phyloP scores from a whole-genome alignment of 2,113 vertebrate genomes.

The Litocranius walleri region DNA sequence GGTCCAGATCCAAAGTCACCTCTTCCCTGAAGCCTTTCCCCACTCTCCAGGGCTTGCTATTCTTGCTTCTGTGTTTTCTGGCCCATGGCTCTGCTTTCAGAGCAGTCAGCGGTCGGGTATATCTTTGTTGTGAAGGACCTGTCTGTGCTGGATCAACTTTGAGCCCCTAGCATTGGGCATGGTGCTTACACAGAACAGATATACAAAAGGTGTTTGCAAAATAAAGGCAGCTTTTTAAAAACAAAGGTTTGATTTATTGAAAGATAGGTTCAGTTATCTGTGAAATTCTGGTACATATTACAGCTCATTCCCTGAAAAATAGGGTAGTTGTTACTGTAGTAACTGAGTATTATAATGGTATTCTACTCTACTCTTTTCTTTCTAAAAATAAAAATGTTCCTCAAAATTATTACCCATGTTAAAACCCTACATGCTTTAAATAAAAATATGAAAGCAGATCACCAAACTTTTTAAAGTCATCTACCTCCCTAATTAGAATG shows the following conservation, averaged over 20 bases:
- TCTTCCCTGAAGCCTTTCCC: not conserved
- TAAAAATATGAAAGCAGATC: slow-evolving; percentile 43
- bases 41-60: not conserved
- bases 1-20: not conserved
- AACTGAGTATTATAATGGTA: not conserved
- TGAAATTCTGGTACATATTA: slow-evolving; percentile 12
- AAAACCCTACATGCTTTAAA: slow-evolving; percentile 36
- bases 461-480: slow-evolving; percentile 32
- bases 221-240: not conserved
- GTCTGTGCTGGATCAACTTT: not conserved
- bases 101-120: not conserved
- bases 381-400: slow-evolving; percentile 53
- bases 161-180: not conserved
- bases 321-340: not conserved
- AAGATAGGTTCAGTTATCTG: not conserved
- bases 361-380: slow-evolving; percentile 8
- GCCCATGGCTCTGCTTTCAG: fast-evolving
- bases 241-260: not conserved
- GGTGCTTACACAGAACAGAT: not conserved
- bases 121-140: not conserved
- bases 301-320: not conserved
- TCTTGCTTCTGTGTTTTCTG: not conserved
- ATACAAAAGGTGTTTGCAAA: not conserved
- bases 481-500: slow-evolving; percentile 58
- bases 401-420: slow-evolving; percentile 46